Base-by-base conservation (phyloP, 2,888 invertebrate species). In the Himalopsyche kuldschensis region DNA sequence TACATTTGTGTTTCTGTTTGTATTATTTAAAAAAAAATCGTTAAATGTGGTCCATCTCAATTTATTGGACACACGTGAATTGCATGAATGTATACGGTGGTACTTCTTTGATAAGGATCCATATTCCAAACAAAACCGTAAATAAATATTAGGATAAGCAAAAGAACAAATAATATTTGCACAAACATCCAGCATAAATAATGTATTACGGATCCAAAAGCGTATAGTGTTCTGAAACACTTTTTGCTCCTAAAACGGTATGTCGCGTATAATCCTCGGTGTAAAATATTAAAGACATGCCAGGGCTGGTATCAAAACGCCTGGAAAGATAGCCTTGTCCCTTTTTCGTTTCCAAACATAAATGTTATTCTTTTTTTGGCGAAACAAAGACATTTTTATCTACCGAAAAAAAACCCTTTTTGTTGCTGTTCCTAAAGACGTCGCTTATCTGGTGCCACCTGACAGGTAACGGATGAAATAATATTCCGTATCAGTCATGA, bases 71-170 rank as follows among this genome's bases (percentile, higher is more conserved):
- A 75, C 15, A 75, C 75, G 75, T 75, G 75, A 27, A 32, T 75
- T 35, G n/a, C 75, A 30, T 81, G 32, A 82, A 82, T 48, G 24
- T 82, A 24, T 55, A 20, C 78, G 15, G 15, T 15, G 15, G 41
- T 82, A 82, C 78, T 79, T 63, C 41, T 69, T 15, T 46, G 47
- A 75, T 81, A 77, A 82, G 32, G 75, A 55, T 75, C 31, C 55
- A 55, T 55, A 31, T 35, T 75, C 31, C 24, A 27, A 30, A 31
- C 17, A 31, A 32, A n/a, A 17, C 75, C 75, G 75, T 63, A 69
- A 47, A 82, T 82, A 82, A 82, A 82, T 82, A 82, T 82, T 82
- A 41, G 63, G 82, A 82, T 82, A 78, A 82, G 82, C 79, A 78
- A 82, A 82, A 82, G 82, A 69, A 75, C 78, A 79, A 78, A 82